Conservation (phyloP, 2,888 invertebrate genomes). For the Isotomurus palustris region DNA sequence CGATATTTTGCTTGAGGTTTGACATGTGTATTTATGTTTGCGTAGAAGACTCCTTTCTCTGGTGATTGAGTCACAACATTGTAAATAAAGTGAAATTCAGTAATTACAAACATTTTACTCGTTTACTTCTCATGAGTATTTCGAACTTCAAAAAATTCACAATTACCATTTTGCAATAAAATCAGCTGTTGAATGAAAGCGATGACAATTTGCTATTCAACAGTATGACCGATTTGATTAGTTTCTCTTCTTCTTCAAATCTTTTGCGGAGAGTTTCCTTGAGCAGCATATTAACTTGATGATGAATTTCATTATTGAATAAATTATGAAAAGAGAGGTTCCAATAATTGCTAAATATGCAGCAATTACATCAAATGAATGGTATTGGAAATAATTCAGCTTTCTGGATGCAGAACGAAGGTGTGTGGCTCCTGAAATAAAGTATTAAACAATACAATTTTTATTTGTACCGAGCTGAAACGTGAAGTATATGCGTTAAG, state of each 20-base stretch:
- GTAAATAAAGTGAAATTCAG: too few relatives aligned
- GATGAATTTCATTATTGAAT: background rate
- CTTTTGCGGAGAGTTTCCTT: background rate
- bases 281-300: background rate
- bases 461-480: background rate
- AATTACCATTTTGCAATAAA: too few relatives aligned
- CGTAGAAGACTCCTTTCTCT: too few relatives aligned
- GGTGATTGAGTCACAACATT: too few relatives aligned
- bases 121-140: too few relatives aligned
- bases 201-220: too few relatives aligned
- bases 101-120: too few relatives aligned
- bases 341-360: background rate
- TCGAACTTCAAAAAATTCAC: too few relatives aligned
- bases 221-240: background rate
- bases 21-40: too few relatives aligned
- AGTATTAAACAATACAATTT: background rate
- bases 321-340: background rate
- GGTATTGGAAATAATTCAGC: constrained; percentile 30
- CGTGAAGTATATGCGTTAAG: too few relatives aligned
- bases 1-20: too few relatives aligned
- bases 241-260: background rate
- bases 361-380: constrained; percentile 35
- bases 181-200: too few relatives aligned
- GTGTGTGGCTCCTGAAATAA: constrained; percentile 40
- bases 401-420: constrained; percentile 38